Evolutionary conservation across 2,888 invertebrate genomes (phyloP).

Genomic region (Lepas anatifera): DNA sequence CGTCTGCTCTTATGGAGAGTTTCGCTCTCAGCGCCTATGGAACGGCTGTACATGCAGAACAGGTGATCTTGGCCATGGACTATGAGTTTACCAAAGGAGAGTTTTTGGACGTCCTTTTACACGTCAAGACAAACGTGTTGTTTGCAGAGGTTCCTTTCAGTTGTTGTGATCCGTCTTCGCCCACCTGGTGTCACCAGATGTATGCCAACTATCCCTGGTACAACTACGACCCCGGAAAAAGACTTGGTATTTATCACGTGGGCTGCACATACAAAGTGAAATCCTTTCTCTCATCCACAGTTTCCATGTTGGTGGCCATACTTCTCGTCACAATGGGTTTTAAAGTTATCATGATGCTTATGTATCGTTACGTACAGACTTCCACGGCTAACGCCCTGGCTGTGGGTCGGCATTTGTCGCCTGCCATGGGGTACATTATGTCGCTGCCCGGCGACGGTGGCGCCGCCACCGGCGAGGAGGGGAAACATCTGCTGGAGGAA

Average conservation of each 20-base stretch:
- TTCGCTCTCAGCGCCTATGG: background rate
- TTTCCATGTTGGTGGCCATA: background rate
- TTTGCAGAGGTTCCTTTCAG: constrained; percentile 4
- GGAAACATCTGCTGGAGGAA: background rate
- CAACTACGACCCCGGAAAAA: background rate
- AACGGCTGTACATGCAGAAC: background rate
- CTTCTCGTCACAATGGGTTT: background rate
- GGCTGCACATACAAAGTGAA: background rate
- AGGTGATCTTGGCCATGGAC: background rate
- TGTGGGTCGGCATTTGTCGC: background rate
- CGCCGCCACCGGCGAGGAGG: background rate
- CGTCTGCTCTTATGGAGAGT: background rate
- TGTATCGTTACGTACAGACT: background rate
- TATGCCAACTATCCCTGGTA: background rate
- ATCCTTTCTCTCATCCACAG: background rate
- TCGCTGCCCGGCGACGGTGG: background rate
- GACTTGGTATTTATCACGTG: background rate
- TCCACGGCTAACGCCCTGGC: background rate
- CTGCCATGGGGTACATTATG: background rate
- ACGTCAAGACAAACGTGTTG: background rate
- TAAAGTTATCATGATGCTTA: background rate
- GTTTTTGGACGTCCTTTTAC: background rate
- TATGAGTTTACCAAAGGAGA: background rate
- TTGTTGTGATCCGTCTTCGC: background rate
- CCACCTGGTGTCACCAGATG: background rate